Conservation (phyloP, 2,113 vertebrate species). For the Martes martes region DNA sequence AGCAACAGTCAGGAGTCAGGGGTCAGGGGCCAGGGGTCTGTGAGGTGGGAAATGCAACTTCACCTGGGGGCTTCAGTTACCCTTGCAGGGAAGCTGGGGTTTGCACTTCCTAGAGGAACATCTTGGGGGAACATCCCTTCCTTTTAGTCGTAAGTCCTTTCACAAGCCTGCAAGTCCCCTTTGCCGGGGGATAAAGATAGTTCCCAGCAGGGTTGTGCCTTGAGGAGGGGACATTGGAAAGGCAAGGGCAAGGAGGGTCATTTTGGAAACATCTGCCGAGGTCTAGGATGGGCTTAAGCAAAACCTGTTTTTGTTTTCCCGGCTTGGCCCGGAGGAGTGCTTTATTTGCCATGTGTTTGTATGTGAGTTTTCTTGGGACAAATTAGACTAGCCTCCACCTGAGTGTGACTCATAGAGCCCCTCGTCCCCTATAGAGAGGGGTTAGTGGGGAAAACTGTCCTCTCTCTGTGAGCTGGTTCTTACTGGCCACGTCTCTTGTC, state of each 20-base stretch:
- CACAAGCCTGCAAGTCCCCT: neutral
- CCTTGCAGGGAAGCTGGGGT: neutral
- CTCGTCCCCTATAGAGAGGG: neutral
- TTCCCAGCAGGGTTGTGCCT: neutral
- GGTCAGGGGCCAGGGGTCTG: neutral
- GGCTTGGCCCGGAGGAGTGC: neutral
- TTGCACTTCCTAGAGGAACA: neutral
- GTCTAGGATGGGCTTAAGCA: neutral
- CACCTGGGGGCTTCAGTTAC: neutral
- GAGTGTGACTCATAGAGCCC: neutral
- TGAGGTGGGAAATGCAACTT: neutral
- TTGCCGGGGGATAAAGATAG: no score
- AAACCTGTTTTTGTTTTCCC: neutral
- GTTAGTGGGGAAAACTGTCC: neutral
- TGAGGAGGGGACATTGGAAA: neutral
- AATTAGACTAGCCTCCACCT: neutral
- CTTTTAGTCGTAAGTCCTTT: neutral
- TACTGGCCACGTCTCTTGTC: neutral
- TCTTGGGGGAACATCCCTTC: neutral
- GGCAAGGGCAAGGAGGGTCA: neutral
- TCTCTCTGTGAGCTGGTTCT: neutral
- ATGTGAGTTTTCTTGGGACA: neutral
- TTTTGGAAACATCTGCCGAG: neutral
- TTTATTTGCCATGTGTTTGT: neutral
- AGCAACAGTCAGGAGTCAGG: neutral